Conservation (phyloP, 2,888 invertebrate genomes). For the Pseudococcus viburni region DNA sequence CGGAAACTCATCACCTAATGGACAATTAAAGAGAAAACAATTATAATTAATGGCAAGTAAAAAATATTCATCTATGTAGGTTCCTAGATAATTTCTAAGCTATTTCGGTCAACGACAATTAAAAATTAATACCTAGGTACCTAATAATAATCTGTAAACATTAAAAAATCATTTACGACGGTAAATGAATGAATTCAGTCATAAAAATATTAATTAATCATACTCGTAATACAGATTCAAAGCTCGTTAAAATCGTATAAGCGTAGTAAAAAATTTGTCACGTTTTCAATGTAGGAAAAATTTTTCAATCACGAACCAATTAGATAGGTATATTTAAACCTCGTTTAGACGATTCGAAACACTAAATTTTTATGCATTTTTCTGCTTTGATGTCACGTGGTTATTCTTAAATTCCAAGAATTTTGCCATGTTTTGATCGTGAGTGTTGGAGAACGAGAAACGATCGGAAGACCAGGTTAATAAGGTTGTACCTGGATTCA, state of each 20-base stretch:
- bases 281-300: not conserved
- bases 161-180: not conserved
- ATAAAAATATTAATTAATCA: not conserved
- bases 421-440: not conserved
- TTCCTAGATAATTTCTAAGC: not conserved
- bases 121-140: not conserved
- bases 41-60: not conserved
- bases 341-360: not conserved
- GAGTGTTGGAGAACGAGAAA: not conserved
- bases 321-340: not conserved
- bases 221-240: not conserved
- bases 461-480: not conserved
- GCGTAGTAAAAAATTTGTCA: not conserved
- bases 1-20: conserved; percentile 71
- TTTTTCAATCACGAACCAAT: not conserved
- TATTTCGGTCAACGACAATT: not conserved
- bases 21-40: not conserved
- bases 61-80: not conserved
- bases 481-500: conserved; percentile 4
- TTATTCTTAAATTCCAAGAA: not conserved
- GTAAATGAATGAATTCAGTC: not conserved
- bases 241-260: not conserved
- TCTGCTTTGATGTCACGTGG: not conserved
- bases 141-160: not conserved
- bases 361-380: not conserved